phyloP scores from a whole-genome alignment of 2,888 invertebrate species.

The Horisme vitalbata region DNA sequence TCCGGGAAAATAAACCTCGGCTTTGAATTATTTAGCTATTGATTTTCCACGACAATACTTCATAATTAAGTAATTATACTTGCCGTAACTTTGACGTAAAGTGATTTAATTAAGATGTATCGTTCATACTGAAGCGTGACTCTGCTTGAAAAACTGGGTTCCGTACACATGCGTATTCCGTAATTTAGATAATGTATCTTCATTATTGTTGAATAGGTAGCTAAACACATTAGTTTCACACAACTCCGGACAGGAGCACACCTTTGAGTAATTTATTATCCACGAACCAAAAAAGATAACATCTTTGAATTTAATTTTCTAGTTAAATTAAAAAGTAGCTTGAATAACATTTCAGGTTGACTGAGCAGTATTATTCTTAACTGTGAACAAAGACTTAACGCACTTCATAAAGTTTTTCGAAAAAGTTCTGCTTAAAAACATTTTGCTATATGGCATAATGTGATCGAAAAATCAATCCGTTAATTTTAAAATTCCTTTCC shows the following conservation, averaged over 20 bases:
- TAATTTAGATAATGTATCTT: slow-evolving; percentile 50
- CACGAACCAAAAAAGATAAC: slow-evolving; percentile 26
- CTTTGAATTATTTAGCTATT: slow-evolving; percentile 45
- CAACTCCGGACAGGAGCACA: slow-evolving; percentile 34
- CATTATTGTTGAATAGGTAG: slow-evolving; percentile 36
- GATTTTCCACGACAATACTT: slow-evolving; percentile 50
- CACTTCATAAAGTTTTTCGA: neutral
- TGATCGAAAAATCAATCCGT: slow-evolving; percentile 57
- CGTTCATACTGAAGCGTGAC: slow-evolving; percentile 69
- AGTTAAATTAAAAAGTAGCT: slow-evolving; percentile 15
- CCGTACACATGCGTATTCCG: slow-evolving; percentile 56
- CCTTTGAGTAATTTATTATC: slow-evolving; percentile 35
- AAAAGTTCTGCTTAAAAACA: neutral
- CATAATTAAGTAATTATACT: slow-evolving; percentile 69
- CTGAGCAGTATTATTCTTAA: too few relatives aligned
- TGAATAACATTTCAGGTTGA: slow-evolving; percentile 4
- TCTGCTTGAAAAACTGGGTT: slow-evolving; percentile 65
- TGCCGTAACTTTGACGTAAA: slow-evolving; percentile 54
- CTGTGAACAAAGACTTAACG: too few relatives aligned
- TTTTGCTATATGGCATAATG: slow-evolving; percentile 33
- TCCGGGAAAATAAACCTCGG: slow-evolving; percentile 30
- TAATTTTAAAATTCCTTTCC: slow-evolving; percentile 61
- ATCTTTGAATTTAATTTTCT: slow-evolving; percentile 27
- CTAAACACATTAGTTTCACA: slow-evolving; percentile 34
- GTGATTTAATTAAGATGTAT: slow-evolving; percentile 75